phyloP scores from a whole-genome alignment of 2,113 vertebrate genomes.

The Merops nubicus region DNA sequence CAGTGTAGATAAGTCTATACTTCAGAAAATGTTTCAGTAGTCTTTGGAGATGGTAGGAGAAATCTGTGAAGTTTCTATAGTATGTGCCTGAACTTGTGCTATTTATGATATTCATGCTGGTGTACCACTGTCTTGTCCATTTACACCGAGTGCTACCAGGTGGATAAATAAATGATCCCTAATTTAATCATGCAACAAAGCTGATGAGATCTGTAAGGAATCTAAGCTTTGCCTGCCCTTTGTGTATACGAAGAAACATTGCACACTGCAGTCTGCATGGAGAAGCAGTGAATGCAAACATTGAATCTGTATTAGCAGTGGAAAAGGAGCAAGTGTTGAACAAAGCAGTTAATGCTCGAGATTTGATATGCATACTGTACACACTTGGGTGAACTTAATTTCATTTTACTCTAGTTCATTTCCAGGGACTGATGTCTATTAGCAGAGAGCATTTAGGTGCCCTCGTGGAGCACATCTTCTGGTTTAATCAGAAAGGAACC shows the following conservation, averaged over 20 bases:
- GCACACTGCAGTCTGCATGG: not conserved
- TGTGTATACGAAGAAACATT: not conserved
- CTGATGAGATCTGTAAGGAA: not conserved
- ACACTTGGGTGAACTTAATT: conserved; percentile 2
- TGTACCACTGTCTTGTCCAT: too few species aligned
- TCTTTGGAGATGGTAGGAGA: not conserved
- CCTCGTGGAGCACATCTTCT: not conserved
- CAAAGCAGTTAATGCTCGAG: not conserved
- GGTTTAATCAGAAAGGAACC: not conserved
- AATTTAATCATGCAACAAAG: not conserved
- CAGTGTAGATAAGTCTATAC: not conserved
- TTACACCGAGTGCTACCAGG: too few species aligned
- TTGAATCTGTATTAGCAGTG: not conserved
- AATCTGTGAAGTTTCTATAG: not conserved
- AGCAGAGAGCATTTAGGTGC: not conserved
- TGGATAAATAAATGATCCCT: too few species aligned
- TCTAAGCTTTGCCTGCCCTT: not conserved
- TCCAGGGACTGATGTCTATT: not conserved
- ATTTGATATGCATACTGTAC: not conserved
- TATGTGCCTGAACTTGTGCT: not conserved
- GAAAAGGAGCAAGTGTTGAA: not conserved
- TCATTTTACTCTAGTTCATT: not conserved
- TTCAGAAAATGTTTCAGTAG: not conserved
- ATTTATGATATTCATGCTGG: not conserved
- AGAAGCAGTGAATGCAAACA: not conserved